Evolutionary conservation across 2,888 invertebrate genomes (phyloP).

Genomic region (Vanessa cardui): DNA sequence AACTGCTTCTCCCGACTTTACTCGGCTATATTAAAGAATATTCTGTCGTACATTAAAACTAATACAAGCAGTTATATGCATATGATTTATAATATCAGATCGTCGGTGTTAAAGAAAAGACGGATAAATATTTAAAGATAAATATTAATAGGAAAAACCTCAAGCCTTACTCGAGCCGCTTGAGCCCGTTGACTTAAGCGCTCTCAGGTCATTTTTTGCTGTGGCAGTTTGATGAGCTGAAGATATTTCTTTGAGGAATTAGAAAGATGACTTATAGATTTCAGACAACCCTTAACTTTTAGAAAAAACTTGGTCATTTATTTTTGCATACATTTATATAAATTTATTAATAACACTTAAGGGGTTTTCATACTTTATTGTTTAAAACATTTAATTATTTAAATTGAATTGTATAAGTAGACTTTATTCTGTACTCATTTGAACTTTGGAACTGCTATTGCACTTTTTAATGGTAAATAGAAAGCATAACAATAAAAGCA

Average conservation of each 20-base stretch:
- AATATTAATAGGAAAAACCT: slow-evolving; percentile 2
- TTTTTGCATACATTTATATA: not conserved
- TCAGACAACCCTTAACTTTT: not conserved
- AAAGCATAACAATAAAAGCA: no score
- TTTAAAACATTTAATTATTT: no score
- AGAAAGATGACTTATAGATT: not conserved
- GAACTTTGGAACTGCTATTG: no score
- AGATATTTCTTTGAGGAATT: slow-evolving; percentile 4
- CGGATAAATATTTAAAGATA: not conserved
- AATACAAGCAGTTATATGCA: no score
- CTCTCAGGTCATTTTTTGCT: slow-evolving; percentile 4
- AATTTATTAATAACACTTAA: no score
- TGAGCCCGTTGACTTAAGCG: not conserved
- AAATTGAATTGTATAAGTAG: no score
- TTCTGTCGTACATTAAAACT: no score
- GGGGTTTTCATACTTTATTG: no score
- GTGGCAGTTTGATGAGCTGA: slow-evolving; percentile 7
- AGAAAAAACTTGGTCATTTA: not conserved
- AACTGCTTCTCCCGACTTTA: no score
- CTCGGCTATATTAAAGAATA: no score
- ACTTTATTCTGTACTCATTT: no score
- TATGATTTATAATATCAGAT: not conserved
- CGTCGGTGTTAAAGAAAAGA: not conserved
- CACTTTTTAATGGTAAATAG: no score
- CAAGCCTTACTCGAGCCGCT: not conserved